A percentile compares a stretch with the other conserved stretches of the same genome.
Conservation (phyloP, 1,140 invertebrate species). For the Pristionchus pacificus region DNA sequence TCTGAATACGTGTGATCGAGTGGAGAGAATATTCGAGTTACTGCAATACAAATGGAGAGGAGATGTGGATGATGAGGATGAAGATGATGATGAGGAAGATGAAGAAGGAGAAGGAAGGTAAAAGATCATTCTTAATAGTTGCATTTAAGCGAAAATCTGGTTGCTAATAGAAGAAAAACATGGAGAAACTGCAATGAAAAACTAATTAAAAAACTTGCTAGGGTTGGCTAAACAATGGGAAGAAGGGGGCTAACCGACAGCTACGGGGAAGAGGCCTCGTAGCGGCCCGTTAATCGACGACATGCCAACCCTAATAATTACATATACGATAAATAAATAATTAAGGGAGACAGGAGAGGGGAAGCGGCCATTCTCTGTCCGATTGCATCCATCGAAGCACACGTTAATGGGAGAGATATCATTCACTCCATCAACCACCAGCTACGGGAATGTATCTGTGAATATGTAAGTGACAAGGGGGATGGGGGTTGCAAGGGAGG, state of each 20-base stretch:
- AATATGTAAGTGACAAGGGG: too few relatives aligned
- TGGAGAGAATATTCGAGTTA: constrained; percentile 4
- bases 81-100: neutral
- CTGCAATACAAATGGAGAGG: constrained; percentile 10
- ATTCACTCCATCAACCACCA: too few relatives aligned
- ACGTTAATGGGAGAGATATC: too few relatives aligned
- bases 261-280: too few relatives aligned
- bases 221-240: neutral
- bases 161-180: neutral
- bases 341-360: too few relatives aligned
- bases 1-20: constrained; percentile 10
- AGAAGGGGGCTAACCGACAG: too few relatives aligned
- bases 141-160: neutral
- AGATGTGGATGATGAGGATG: constrained; percentile 8
- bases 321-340: too few relatives aligned
- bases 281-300: constrained; percentile 30
- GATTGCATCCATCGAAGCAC: too few relatives aligned
- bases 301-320: too few relatives aligned
- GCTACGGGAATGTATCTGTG: too few relatives aligned
- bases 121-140: neutral
- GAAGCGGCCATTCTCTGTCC: too few relatives aligned
- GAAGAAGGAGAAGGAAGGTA: neutral
- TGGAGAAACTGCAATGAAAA: neutral
- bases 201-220: constrained; percentile 11
- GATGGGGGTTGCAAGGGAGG: too few relatives aligned